Percentiles rank a stretch among this genome's conserved stretches.
phyloP scores from a whole-genome alignment of 2,888 invertebrate species.

The Dasypolia templi region DNA sequence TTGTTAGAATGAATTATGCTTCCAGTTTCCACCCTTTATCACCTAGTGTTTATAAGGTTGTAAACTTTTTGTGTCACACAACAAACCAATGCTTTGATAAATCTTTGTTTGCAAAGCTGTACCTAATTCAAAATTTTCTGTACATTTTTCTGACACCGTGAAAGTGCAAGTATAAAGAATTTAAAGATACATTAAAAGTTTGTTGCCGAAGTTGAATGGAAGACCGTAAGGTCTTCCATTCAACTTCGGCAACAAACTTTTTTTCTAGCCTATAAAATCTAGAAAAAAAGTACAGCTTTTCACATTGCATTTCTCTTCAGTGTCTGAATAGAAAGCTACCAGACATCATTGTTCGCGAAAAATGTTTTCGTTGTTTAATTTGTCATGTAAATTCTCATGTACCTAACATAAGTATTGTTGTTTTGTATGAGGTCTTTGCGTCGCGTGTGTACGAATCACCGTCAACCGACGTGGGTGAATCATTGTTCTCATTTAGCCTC shows the following conservation, averaged over 20 bases:
- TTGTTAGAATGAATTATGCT: conserved; percentile 51
- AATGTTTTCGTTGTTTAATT: conserved; percentile 57
- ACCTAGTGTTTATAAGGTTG: conserved; percentile 40
- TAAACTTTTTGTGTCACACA: conserved; percentile 31
- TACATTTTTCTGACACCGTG: neutral
- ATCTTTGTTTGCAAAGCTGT: conserved; percentile 12
- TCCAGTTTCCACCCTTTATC: conserved; percentile 48
- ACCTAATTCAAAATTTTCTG: neutral
- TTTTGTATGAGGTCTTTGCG: conserved; percentile 50
- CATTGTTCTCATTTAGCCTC: conserved; percentile 75
- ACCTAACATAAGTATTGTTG: conserved; percentile 48
- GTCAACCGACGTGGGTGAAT: conserved; percentile 70
- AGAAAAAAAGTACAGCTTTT: conserved; percentile 43
- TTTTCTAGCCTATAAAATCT: too few species aligned
- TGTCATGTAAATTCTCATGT: conserved; percentile 61
- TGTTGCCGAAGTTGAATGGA: conserved; percentile 17
- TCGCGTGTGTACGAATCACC: conserved; percentile 53
- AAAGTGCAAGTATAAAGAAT: conserved; percentile 33
- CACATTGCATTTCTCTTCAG: conserved; percentile 35
- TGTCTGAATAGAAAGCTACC: conserved; percentile 55
- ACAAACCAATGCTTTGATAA: conserved; percentile 17
- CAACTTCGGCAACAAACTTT: too few species aligned
- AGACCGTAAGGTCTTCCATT: too few species aligned
- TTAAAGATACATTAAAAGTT: conserved; percentile 35
- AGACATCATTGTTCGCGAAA: conserved; percentile 57